Evolutionary conservation across 2,797 vertebrate species (phyloP), one percentile per base, ranked within the genome.

Genomic region (Etheostoma nigrum): DNA sequence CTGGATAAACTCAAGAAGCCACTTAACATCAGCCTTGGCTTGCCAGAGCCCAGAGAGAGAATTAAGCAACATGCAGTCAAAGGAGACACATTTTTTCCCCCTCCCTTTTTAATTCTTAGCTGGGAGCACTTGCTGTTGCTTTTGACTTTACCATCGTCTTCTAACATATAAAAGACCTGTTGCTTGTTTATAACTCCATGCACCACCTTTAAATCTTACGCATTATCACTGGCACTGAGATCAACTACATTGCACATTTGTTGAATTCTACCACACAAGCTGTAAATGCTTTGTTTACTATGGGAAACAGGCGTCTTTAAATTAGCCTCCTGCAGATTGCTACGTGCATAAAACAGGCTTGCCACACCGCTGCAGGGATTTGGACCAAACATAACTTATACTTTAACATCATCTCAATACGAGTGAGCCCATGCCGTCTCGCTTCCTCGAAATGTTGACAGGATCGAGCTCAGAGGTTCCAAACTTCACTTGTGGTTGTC

Each of bases 1-100:
- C 88, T 94, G 94, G 90, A 94, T 94, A 95, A 95, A 95, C 95
- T 95, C 87, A 93, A 94, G 91, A 95, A 95, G 94, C 95, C 94
- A 94, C 94, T 95, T 95, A 95, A 95, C 94, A 92, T 88, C 47
- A 84, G 91, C 91, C 89, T 91, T 82, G 90, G 89, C 87, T 89
- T 93, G 92, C 93, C 94, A 93, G 90, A 92, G 79, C 89, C 86
- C 86, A 81, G 79, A 90, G 85, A 90, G 81, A 88, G 86, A 91
- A 85, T 89, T 81, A 91, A 84, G 88, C 86, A 87, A 84, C 84
- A 83, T 72, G 72, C 79, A 88, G 90, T 89, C 90, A 74, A 85
- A 83, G 67, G 79, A 91, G 81, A 84, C 79, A 72, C 70, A 3
- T 85, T 79, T 83, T 85, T 63, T 13, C 47, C n/a, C 71, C 67